A percentile compares a stretch with the other conserved stretches of the same genome.
These are phyloP conservation scores for Stenotaenia linearis DNA, from an alignment of 2,888 invertebrate species.

Conservation along the genomic window DNA sequence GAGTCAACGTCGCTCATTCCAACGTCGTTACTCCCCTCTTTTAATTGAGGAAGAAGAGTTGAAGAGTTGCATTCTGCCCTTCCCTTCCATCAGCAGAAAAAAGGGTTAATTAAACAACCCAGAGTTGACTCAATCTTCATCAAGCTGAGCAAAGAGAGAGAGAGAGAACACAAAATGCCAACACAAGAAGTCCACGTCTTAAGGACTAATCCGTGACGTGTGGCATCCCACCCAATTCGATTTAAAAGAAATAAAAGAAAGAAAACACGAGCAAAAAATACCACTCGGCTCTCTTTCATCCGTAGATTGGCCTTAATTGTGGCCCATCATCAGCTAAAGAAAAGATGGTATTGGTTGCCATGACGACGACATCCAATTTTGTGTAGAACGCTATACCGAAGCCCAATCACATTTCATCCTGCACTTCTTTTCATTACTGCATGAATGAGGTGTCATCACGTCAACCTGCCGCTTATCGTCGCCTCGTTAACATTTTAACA, in stretches of 20 bases:
- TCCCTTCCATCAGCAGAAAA: not conserved
- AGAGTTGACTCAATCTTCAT: not conserved
- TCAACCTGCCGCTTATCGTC: not conserved
- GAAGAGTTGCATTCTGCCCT: not conserved
- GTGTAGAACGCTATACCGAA: not conserved
- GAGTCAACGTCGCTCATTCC: not conserved
- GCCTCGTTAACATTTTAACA: not conserved
- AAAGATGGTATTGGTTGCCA: not conserved
- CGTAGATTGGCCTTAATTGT: conserved; percentile 13
- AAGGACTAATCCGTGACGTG: not conserved
- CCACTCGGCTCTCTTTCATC: not conserved
- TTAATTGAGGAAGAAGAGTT: not conserved
- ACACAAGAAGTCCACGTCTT: not conserved
- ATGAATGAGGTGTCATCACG: conserved; percentile 7
- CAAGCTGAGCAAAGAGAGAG: not conserved
- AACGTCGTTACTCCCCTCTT: not conserved
- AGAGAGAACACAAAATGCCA: not conserved
- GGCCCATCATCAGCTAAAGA: not conserved
- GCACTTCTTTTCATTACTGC: not conserved
- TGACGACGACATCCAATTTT: not conserved
- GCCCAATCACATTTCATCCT: not conserved
- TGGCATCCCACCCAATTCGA: not conserved
- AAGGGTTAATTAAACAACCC: not conserved
- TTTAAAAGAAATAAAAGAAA: not conserved
- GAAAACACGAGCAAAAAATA: not conserved